phyloP scores from a whole-genome alignment of 2,113 vertebrate species.

The Jaculus jaculus region DNA sequence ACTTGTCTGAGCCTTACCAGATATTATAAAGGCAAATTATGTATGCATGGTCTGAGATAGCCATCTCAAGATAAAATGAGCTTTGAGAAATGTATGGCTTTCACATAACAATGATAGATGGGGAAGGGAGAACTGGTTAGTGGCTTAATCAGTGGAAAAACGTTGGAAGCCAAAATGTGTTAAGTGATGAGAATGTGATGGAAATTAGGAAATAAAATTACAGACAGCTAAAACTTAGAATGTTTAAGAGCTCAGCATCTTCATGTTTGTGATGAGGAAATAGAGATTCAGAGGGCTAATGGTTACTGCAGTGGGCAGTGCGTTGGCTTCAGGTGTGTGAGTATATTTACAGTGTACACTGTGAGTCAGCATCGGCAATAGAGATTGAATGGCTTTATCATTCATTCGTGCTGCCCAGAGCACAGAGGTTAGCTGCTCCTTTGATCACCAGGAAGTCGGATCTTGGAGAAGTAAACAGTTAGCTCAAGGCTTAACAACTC shows the following conservation, averaged over 20 bases:
- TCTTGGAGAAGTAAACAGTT: not conserved
- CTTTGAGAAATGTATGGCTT: not conserved
- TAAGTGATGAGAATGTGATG: not conserved
- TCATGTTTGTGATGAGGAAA: not conserved
- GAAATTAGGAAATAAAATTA: not conserved
- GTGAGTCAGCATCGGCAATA: not conserved
- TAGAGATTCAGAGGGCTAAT: not conserved
- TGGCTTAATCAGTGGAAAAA: not conserved
- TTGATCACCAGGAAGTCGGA: not conserved
- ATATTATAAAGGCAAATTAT: not conserved
- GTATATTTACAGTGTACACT: not conserved
- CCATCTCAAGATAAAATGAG: conserved; percentile 25
- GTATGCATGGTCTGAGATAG: not conserved
- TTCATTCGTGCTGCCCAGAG: too few relatives aligned
- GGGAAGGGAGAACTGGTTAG: not conserved
- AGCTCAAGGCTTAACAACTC: not conserved
- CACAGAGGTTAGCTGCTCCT: too few relatives aligned
- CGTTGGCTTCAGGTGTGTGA: not conserved
- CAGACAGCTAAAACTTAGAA: not conserved
- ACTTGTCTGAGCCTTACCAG: conserved; percentile 23
- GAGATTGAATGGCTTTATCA: not conserved
- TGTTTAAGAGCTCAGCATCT: not conserved
- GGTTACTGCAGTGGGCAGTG: not conserved
- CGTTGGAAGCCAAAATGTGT: not conserved
- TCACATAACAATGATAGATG: not conserved